These are phyloP conservation scores for Mareca strepera DNA, from an alignment of 2,797 vertebrate genomes.

Conservation along the genomic window DNA sequence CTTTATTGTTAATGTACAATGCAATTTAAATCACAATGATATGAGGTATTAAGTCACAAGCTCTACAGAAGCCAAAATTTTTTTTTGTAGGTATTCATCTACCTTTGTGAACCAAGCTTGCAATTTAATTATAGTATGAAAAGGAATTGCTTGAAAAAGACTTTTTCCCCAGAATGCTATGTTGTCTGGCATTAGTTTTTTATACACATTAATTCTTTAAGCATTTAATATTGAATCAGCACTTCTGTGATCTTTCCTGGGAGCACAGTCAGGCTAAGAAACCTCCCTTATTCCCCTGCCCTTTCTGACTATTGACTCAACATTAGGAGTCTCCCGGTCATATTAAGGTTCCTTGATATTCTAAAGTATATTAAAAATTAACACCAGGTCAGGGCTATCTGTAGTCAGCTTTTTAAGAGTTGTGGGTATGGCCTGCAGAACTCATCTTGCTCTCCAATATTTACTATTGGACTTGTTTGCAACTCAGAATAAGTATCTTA, in stretches of 20 bases:
- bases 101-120: background rate
- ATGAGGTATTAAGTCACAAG: background rate
- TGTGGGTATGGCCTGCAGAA: background rate
- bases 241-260: background rate
- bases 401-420: background rate
- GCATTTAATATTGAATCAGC: background rate
- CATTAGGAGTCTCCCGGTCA: background rate
- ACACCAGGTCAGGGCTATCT: background rate
- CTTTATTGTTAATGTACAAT: conserved; percentile 14
- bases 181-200: background rate
- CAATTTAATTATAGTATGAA: conserved; percentile 16
- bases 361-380: background rate
- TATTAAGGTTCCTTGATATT: background rate
- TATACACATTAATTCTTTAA: background rate
- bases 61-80: background rate
- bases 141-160: background rate
- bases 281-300: background rate
- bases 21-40: conserved; percentile 3
- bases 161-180: background rate
- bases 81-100: background rate
- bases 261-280: background rate
- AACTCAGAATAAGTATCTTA: background rate
- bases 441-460: background rate
- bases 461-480: background rate
- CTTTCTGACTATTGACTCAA: background rate